Base-by-base conservation (phyloP, 1,140 invertebrate genomes). In the Archivesica marissinica region DNA sequence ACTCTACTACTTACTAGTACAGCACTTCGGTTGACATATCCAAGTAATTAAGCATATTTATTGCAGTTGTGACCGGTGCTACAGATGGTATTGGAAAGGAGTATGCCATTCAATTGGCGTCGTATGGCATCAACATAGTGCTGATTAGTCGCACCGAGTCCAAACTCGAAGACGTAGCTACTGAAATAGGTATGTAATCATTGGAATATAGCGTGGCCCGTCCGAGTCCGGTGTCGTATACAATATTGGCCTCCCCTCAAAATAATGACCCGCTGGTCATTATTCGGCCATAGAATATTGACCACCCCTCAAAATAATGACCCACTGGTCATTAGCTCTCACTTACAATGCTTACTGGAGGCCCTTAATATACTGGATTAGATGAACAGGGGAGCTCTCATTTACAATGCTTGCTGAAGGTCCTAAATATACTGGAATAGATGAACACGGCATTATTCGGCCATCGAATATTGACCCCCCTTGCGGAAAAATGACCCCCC, bases 1-100 rank as follows among this genome's bases (percentile, higher is more conserved):
- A n/a, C n/a, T n/a, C n/a, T n/a, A n/a, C n/a, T n/a, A n/a, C n/a
- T n/a, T n/a, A n/a, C n/a, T n/a, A n/a, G n/a, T n/a, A n/a, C n/a
- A n/a, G n/a, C n/a, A n/a, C n/a, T n/a, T n/a, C n/a, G n/a, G n/a
- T n/a, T n/a, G n/a, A n/a, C n/a, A n/a, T n/a, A n/a, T n/a, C n/a
- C n/a, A n/a, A n/a, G n/a, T n/a, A n/a, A n/a, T n/a, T n/a, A n/a
- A n/a, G n/a, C n/a, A n/a, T n/a, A n/a, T 72, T 66, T 85, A 1
- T 95, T 96, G 80, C 94, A 96, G 97, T 99, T 80, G 94, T 98
- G 0, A 99, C 98, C 39, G 98, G 98, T 38, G 96, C 97, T 0
- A 98, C 98, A 6, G 97, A 98, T 95, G 98, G 98, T 11, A 96
- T 99, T 89, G 98, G 98, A n/a, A 97, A 97, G 94, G 97, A 97